A percentile compares a stretch with the other conserved stretches of the same genome.
Conservation (phyloP, 2,797 vertebrate genomes). For the Aeoliscus strigatus region DNA sequence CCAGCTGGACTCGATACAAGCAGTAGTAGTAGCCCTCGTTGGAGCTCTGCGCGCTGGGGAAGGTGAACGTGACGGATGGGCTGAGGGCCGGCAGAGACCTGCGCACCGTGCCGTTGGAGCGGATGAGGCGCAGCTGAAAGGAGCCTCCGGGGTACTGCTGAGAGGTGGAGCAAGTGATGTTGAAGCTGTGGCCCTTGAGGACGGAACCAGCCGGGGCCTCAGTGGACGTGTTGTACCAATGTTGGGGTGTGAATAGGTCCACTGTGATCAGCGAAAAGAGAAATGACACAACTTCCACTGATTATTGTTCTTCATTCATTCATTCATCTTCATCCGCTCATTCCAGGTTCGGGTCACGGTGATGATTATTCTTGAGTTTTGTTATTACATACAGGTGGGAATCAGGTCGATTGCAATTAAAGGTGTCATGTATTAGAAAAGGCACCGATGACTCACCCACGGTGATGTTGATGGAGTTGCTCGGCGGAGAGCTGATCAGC, state of each 20-base stretch:
- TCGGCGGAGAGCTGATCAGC: conserved; percentile 66
- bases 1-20: conserved; percentile 73
- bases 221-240: conserved; percentile 76
- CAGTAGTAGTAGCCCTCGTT: conserved; percentile 81
- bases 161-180: conserved; percentile 73
- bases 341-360: no score
- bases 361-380: no score
- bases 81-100: conserved; percentile 71
- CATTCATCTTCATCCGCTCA: no score
- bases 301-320: no score
- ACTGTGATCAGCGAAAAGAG: conserved; percentile 44
- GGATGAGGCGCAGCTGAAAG: conserved; percentile 76
- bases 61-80: conserved; percentile 70
- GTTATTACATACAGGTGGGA: no score
- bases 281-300: neutral
- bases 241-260: conserved; percentile 74
- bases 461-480: conserved; percentile 75
- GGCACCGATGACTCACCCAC: conserved; percentile 66
- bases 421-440: no score
- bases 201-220: conserved; percentile 69
- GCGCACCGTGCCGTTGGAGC: conserved; percentile 73
- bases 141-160: conserved; percentile 73
- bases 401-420: no score
- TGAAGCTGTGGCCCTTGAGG: conserved; percentile 71
- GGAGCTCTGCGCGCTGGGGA: conserved; percentile 68